A percentile compares a stretch with the other conserved stretches of the same genome.
Conservation (phyloP, 92 coral and sea anemone species). For the Bergia puertoricense region DNA sequence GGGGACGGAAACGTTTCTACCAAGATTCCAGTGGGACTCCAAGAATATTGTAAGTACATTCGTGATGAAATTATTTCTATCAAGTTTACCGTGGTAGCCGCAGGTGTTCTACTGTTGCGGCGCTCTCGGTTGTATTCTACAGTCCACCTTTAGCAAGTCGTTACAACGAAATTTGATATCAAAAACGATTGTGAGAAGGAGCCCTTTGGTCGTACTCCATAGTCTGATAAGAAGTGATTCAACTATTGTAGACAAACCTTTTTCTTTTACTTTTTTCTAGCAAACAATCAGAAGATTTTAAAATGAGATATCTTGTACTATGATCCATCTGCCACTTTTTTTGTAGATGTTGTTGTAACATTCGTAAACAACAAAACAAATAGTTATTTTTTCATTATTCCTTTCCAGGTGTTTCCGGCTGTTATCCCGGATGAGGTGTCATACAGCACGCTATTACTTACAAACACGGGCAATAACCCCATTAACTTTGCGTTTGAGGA, state of each 20-base stretch:
- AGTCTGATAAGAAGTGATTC: no score
- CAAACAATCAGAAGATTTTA: no score
- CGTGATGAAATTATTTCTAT: not conserved
- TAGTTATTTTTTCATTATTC: not conserved
- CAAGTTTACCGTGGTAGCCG: not conserved
- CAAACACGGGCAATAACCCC: conserved; percentile 83
- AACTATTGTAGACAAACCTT: no score
- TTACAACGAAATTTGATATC: no score
- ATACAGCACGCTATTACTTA: conserved; percentile 77
- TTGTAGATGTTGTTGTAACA: no score
- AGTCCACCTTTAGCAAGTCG: no score
- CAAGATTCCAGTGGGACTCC: conserved; percentile 81
- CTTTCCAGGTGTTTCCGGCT: conserved; percentile 90
- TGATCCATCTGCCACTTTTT: no score
- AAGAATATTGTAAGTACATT: conserved; percentile 69
- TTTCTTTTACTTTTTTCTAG: no score
- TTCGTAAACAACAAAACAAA: not conserved
- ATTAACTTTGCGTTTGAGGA: conserved; percentile 83
- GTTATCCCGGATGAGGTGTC: conserved; percentile 74
- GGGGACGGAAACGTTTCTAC: conserved; percentile 94
- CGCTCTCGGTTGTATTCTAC: no score
- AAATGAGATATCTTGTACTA: no score
- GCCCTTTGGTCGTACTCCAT: no score
- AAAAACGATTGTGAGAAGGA: no score
- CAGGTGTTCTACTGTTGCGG: not conserved